phyloP scores from a whole-genome alignment of 2,888 invertebrate species.

The Scaptomyza polygonia region DNA sequence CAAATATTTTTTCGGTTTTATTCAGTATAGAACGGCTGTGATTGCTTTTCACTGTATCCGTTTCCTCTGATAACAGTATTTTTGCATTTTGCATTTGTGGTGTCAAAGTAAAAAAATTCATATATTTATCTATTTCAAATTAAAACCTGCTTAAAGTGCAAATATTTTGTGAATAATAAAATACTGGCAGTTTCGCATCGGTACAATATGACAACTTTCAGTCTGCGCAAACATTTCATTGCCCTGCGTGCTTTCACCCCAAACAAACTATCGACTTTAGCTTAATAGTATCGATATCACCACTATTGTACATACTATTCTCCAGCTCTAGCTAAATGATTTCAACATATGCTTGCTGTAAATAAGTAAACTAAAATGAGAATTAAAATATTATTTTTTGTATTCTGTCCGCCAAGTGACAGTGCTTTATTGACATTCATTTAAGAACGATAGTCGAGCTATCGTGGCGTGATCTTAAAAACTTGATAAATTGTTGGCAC shows the following conservation, averaged over 20 bases:
- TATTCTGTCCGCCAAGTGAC: not conserved
- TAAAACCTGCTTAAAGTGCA: not conserved
- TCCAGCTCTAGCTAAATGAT: conserved; percentile 3
- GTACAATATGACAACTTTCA: not conserved
- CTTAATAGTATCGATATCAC: not conserved
- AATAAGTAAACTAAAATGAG: not conserved
- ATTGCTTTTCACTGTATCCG: too few species aligned
- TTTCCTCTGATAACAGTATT: too few species aligned
- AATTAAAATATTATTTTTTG: too few species aligned
- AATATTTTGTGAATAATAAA: not conserved
- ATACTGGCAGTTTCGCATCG: not conserved
- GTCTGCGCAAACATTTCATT: not conserved
- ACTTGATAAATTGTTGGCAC: not conserved
- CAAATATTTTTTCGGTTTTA: not conserved
- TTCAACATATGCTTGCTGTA: conserved; percentile 4
- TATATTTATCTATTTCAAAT: too few species aligned
- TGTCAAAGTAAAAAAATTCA: not conserved
- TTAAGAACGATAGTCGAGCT: conserved; percentile 3
- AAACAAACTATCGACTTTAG: not conserved
- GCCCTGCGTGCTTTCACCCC: not conserved
- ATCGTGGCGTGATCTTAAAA: conserved; percentile 1
- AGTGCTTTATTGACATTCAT: not conserved
- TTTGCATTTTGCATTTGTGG: not conserved
- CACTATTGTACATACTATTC: not conserved
- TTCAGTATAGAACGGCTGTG: not conserved